Conservation (phyloP, 2,113 vertebrate species). For the Lamprotornis superbus region DNA sequence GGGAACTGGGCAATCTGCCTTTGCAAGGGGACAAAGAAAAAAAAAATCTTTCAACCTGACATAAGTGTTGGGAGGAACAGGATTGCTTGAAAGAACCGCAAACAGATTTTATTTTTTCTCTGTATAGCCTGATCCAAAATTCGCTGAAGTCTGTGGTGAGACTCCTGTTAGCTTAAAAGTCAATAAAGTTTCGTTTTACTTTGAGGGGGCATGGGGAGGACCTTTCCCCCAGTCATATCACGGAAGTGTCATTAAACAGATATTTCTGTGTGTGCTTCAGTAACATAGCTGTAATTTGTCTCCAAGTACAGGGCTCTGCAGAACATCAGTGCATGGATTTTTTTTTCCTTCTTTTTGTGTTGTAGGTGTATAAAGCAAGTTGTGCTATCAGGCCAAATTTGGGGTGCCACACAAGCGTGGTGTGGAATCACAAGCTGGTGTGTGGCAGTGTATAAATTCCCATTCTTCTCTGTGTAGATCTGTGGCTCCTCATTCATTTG, state of each 20-base stretch:
- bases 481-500: neutral
- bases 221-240: neutral
- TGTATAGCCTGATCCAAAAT: neutral
- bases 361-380: neutral
- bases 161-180: neutral
- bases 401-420: neutral
- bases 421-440: neutral
- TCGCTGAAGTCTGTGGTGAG: neutral
- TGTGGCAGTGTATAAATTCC: neutral
- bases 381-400: accelerated
- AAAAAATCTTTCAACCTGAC: neutral
- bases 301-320: neutral
- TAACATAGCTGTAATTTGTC: neutral
- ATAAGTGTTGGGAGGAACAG: neutral
- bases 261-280: neutral
- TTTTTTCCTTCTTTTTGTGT: neutral
- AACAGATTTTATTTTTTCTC: neutral
- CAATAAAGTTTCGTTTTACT: neutral
- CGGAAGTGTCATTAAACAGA: neutral
- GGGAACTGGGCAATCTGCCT: neutral
- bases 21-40: neutral
- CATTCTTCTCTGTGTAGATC: neutral
- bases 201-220: neutral
- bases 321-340: neutral
- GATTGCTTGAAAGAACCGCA: neutral